A percentile compares a stretch with the other conserved stretches of the same genome.
Evolutionary conservation across 1,140 invertebrate genomes (phyloP).

Genomic region (Pissodes strobi): DNA sequence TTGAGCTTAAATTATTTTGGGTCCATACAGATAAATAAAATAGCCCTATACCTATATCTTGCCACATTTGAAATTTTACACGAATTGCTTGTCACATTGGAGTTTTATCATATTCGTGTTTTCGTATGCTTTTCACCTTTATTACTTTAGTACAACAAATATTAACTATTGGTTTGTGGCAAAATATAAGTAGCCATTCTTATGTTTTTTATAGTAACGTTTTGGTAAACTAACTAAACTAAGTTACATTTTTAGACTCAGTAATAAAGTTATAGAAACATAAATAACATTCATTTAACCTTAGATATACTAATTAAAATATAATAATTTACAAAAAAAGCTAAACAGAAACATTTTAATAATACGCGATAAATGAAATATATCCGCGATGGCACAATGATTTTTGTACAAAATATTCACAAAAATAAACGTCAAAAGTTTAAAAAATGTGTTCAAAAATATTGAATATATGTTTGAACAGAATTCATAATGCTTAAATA

Average conservation of each 20-base stretch:
- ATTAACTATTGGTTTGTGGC: no score
- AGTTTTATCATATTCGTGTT: no score
- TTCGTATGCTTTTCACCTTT: no score
- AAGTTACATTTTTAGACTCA: no score
- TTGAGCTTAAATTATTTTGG: constrained; percentile 34
- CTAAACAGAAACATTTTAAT: constrained; percentile 11
- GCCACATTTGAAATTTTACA: no score
- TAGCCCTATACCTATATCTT: constrained; percentile 5
- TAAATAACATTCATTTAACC: constrained; percentile 44
- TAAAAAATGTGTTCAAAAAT: no score
- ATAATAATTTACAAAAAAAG: constrained; percentile 42
- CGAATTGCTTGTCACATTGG: no score
- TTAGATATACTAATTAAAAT: constrained; percentile 41
- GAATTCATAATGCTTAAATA: no score
- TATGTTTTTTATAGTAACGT: constrained; percentile 11
- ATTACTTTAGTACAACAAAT: no score
- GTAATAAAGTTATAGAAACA: no score
- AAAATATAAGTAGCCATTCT: no score
- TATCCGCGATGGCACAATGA: constrained; percentile 39
- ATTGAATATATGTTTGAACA: no score
- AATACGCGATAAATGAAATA: constrained; percentile 42
- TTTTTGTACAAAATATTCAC: constrained; percentile 26
- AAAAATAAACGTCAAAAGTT: constrained; percentile 21
- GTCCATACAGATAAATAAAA: constrained; percentile 22
- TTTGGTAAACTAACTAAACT: constrained; percentile 32